These are phyloP conservation scores for Volucella zonaria DNA, from an alignment of 2,888 invertebrate species.

Conservation along the genomic window DNA sequence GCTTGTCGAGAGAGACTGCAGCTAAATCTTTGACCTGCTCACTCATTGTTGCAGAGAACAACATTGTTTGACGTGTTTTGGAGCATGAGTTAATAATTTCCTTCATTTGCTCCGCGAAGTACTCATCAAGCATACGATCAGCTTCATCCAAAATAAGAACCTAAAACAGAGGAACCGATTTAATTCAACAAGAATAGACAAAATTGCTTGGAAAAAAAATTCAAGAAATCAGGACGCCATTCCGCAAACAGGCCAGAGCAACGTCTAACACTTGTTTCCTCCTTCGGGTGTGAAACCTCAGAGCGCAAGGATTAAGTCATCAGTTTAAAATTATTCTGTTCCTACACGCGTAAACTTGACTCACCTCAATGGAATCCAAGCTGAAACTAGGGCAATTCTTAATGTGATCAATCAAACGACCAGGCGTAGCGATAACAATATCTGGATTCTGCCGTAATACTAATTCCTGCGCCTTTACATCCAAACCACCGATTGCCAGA, in stretches of 20 bases:
- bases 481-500: conserved; percentile 93
- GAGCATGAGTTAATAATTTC: conserved; percentile 97
- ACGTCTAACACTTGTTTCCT: conserved; percentile 51
- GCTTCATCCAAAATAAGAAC: conserved; percentile 86
- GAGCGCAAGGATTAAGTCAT: conserved; percentile 83
- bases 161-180: conserved; percentile 71
- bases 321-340: conserved; percentile 68
- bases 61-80: conserved; percentile 95
- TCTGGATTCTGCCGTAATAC: conserved; percentile 95
- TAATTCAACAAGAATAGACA: background rate
- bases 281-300: conserved; percentile 74
- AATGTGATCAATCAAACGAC: conserved; percentile 97
- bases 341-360: conserved; percentile 21
- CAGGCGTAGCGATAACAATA: conserved; percentile 98
- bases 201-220: background rate
- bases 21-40: conserved; percentile 98
- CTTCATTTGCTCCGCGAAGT: conserved; percentile 99
- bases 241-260: conserved; percentile 59
- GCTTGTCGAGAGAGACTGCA: conserved; percentile 94
- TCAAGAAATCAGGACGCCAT: conserved; percentile 76
- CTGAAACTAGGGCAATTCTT: conserved; percentile 96
- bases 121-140: conserved; percentile 97
- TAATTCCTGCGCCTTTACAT: conserved; percentile 91
- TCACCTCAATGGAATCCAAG: conserved; percentile 94
- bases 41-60: conserved; percentile 99